Evolutionary conservation across 2,888 invertebrate species (phyloP).

Genomic region (Deilephila porcellus): DNA sequence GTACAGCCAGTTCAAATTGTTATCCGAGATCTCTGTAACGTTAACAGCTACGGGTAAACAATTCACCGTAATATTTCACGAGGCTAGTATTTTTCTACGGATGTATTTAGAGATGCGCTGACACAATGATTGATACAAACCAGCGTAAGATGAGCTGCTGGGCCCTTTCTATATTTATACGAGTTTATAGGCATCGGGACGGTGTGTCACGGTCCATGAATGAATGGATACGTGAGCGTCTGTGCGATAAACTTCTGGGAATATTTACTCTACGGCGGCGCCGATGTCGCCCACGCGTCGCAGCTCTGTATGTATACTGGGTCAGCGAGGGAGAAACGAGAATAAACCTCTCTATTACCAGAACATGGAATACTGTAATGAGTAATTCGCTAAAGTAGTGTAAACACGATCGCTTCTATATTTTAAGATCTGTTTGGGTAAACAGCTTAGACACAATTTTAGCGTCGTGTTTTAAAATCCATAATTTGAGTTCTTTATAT

Average conservation of each 20-base stretch:
- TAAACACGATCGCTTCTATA: conserved; percentile 15
- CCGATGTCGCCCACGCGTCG: conserved; percentile 63
- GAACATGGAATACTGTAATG: conserved; percentile 26
- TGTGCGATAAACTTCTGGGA: conserved; percentile 72
- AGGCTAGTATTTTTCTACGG: conserved; percentile 47
- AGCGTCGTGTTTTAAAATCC: conserved; percentile 5
- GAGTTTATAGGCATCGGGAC: conserved; percentile 46
- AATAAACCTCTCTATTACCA: conserved; percentile 28
- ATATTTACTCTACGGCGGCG: conserved; percentile 75
- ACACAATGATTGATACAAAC: conserved; percentile 56
- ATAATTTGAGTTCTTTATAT: not conserved
- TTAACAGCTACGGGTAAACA: conserved; percentile 31
- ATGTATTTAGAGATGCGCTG: conserved; percentile 47
- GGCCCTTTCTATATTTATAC: conserved; percentile 42
- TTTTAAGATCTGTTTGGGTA: not conserved
- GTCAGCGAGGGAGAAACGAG: conserved; percentile 46
- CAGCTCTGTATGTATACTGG: conserved; percentile 44
- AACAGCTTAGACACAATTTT: not conserved
- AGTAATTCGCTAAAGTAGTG: conserved; percentile 28
- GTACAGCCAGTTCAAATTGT: not conserved
- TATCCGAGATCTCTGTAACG: conserved; percentile 1
- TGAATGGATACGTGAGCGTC: conserved; percentile 65
- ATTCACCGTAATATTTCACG: conserved; percentile 41
- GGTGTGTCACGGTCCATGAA: conserved; percentile 66
- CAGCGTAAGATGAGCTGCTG: conserved; percentile 51